Evolutionary conservation across 1,140 invertebrate genomes (phyloP).

Genomic region (Bradynema listronoti): DNA sequence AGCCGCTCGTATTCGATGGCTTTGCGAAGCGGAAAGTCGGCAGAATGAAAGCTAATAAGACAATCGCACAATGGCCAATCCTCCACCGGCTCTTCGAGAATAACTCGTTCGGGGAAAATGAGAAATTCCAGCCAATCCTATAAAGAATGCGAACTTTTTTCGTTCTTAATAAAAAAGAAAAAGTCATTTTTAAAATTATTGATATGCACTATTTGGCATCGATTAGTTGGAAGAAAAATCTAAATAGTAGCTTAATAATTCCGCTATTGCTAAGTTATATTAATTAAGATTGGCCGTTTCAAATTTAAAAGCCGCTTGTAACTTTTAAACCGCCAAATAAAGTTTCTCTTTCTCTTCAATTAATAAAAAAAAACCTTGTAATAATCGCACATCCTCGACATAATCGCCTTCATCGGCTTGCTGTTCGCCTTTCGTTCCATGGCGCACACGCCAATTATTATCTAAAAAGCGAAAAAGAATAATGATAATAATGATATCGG

Average conservation of each 20-base stretch:
- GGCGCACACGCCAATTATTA: constrained; percentile 53
- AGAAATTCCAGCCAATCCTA: constrained; percentile 52
- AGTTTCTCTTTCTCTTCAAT: too few species aligned
- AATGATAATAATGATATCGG: neutral
- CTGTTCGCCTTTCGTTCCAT: constrained; percentile 55
- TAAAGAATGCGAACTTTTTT: constrained; percentile 4
- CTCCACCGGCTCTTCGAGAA: constrained; percentile 87
- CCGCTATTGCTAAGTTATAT: too few species aligned
- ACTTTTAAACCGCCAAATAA: too few species aligned
- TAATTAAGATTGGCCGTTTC: too few species aligned
- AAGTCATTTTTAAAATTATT: too few species aligned
- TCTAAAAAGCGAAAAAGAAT: constrained; percentile 29
- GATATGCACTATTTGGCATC: too few species aligned
- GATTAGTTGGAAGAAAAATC: too few species aligned
- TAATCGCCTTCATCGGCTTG: constrained; percentile 55
- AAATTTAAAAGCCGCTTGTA: too few species aligned
- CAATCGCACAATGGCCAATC: constrained; percentile 97
- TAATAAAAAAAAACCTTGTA: constrained; percentile 45
- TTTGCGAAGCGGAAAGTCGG: constrained; percentile 87
- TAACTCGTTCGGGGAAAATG: constrained; percentile 69
- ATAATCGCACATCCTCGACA: constrained; percentile 51
- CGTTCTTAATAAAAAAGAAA: too few species aligned
- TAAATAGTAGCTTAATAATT: too few species aligned
- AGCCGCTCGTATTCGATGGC: constrained; percentile 89
- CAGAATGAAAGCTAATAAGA: constrained; percentile 95